Evolutionary conservation across 2,113 vertebrate species (phyloP).

Genomic region (Labrus mixtus): DNA sequence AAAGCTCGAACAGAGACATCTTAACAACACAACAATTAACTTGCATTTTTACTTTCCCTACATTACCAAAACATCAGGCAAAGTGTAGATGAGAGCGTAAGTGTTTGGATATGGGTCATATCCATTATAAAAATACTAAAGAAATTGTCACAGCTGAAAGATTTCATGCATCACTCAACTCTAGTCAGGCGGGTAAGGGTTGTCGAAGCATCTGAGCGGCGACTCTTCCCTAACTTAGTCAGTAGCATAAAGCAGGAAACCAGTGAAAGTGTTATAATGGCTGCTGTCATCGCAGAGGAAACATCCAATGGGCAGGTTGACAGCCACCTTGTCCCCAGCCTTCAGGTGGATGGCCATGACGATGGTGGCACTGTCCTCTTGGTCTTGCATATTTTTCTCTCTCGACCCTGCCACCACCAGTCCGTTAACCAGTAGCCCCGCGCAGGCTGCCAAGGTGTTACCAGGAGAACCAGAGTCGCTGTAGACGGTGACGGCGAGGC

Average conservation of each 20-base stretch:
- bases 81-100: background rate
- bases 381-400: constrained; percentile 75
- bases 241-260: constrained; percentile 80
- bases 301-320: constrained; percentile 69
- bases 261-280: constrained; percentile 80
- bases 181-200: background rate
- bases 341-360: constrained; percentile 63
- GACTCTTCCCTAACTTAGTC: constrained; percentile 44
- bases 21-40: background rate
- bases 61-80: no score
- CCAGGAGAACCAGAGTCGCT: constrained; percentile 42
- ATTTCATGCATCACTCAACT: background rate
- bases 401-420: constrained; percentile 23
- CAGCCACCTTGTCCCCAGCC: constrained; percentile 70
- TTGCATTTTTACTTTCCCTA: no score
- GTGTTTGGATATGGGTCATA: no score
- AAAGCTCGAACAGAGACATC: background rate
- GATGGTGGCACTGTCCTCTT: constrained; percentile 77
- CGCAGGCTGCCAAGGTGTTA: constrained; percentile 50
- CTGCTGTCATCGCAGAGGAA: constrained; percentile 71
- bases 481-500: constrained; percentile 75
- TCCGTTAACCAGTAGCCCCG: constrained; percentile 66
- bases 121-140: background rate
- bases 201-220: background rate
- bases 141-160: background rate